Evolutionary conservation across 2,888 invertebrate genomes (phyloP).

Genomic region (Stenolophus ochropezus): DNA sequence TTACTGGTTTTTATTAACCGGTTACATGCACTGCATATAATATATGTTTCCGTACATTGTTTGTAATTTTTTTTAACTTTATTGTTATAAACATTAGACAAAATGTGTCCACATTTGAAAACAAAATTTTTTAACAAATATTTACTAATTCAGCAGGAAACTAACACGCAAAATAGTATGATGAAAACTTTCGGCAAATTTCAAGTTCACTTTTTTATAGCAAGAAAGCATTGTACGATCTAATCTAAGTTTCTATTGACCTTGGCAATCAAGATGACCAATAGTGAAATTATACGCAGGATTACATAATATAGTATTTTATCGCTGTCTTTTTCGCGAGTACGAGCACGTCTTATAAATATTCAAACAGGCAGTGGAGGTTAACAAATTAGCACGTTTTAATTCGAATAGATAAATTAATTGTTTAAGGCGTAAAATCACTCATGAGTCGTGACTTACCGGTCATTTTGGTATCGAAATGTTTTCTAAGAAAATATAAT

Average conservation of each 20-base stretch:
- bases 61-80: too few species aligned
- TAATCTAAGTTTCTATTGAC: neutral
- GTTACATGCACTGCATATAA: too few species aligned
- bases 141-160: neutral
- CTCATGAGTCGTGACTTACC: too few species aligned
- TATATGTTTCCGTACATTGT: too few species aligned
- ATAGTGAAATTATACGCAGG: conserved; percentile 2
- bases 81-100: too few species aligned
- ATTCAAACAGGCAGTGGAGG: neutral
- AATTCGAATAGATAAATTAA: too few species aligned
- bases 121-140: neutral
- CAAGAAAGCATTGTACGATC: neutral
- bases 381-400: neutral
- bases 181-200: conserved; percentile 8
- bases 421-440: too few species aligned
- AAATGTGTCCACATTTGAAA: neutral
- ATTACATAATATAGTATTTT: conserved; percentile 23
- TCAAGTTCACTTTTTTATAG: neutral
- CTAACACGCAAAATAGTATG: neutral
- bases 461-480: too few species aligned
- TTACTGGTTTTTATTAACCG: too few species aligned
- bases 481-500: too few species aligned
- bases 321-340: neutral
- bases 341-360: neutral
- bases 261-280: conserved; percentile 29